Evolutionary conservation across 1,140 invertebrate species (phyloP).

Genomic region (Drosophila watanabei): DNA sequence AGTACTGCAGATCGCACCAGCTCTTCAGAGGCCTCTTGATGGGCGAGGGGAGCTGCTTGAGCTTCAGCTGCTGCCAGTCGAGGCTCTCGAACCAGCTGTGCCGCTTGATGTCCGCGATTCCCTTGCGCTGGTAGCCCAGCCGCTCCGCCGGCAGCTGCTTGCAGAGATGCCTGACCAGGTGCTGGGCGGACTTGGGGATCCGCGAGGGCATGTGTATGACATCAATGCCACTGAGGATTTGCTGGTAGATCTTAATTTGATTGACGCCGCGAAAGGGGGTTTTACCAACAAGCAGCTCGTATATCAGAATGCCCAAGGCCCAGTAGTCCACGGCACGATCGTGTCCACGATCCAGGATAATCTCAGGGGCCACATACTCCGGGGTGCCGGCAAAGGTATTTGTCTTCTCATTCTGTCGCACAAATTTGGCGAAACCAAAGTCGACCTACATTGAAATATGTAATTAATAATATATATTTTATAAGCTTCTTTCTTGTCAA

Average conservation of each 20-base stretch:
- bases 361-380: constrained; percentile 95
- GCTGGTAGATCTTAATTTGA: constrained; percentile 99
- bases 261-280: constrained; percentile 96
- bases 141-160: constrained; percentile 95
- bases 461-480: too few species aligned
- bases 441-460: constrained; percentile 88
- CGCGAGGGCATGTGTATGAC: constrained; percentile 93
- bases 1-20: constrained; percentile 89
- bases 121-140: constrained; percentile 96
- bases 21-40: constrained; percentile 91
- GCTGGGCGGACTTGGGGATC: constrained; percentile 92
- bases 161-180: constrained; percentile 95
- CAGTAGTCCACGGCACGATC: constrained; percentile 97
- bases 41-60: constrained; percentile 89
- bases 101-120: constrained; percentile 96
- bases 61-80: constrained; percentile 94
- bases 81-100: constrained; percentile 98
- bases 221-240: constrained; percentile 96
- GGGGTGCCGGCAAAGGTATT: constrained; percentile 99
- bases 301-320: constrained; percentile 97
- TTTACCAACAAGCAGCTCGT: constrained; percentile 96
- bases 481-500: too few species aligned
- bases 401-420: constrained; percentile 92
- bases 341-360: constrained; percentile 97
- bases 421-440: constrained; percentile 98